A percentile compares a stretch with the other conserved stretches of the same genome.
phyloP scores from a whole-genome alignment of 2,888 invertebrate species.

The Formica aserva region DNA sequence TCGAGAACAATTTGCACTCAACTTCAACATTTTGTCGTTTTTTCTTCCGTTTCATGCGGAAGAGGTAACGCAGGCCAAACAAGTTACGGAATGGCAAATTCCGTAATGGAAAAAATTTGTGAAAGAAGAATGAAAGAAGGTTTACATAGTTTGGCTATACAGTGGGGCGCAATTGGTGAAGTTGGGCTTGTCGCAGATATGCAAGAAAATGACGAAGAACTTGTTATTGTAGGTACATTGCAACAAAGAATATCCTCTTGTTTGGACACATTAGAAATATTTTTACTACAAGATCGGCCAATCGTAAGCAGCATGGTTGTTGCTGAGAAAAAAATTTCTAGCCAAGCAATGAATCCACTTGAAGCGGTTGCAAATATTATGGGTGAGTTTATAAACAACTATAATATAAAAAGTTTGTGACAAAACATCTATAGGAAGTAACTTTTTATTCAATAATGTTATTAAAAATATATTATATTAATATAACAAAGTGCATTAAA shows the following conservation, averaged over 20 bases:
- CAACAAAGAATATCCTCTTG: slow-evolving; percentile 95
- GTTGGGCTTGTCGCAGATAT: slow-evolving; percentile 92
- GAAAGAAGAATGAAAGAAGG: slow-evolving; percentile 87
- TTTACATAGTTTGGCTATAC: slow-evolving; percentile 87
- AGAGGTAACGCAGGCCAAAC: slow-evolving; percentile 89
- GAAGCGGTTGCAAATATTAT: slow-evolving; percentile 90
- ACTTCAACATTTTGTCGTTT: slow-evolving; percentile 88
- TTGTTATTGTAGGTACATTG: slow-evolving; percentile 91
- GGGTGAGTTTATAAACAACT: slow-evolving; percentile 72
- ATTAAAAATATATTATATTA: too few relatives aligned
- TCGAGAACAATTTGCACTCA: slow-evolving; percentile 86
- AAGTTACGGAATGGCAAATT: slow-evolving; percentile 88
- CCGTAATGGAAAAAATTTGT: slow-evolving; percentile 88
- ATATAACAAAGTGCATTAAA: neutral
- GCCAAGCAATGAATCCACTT: slow-evolving; percentile 89
- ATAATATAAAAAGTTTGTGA: neutral
- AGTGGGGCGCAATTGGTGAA: slow-evolving; percentile 90
- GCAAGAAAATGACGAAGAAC: neutral
- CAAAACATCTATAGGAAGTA: too few relatives aligned
- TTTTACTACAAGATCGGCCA: slow-evolving; percentile 86
- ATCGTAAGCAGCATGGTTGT: slow-evolving; percentile 94
- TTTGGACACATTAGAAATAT: slow-evolving; percentile 86
- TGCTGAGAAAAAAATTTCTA: slow-evolving; percentile 91
- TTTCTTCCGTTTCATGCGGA: slow-evolving; percentile 89
- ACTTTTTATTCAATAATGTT: too few relatives aligned